A percentile compares a stretch with the other conserved stretches of the same genome.
phyloP scores from a whole-genome alignment of 2,888 invertebrate species.

The Clostera curtula region DNA sequence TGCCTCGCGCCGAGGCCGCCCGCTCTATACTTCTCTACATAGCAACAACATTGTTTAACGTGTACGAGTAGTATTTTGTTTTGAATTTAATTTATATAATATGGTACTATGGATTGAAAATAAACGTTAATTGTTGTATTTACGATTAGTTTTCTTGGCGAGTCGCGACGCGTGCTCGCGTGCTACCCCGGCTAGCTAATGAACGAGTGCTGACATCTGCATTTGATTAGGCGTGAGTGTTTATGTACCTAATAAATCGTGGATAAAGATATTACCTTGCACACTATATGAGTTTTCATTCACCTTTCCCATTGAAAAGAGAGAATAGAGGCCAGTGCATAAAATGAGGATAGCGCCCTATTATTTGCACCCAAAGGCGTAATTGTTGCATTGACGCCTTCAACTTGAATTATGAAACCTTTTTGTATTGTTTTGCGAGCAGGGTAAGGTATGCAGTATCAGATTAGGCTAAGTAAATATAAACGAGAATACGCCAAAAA shows the following conservation, averaged over 20 bases:
- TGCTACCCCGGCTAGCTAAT: slow-evolving; percentile 11
- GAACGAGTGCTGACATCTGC: too few species aligned
- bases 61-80: slow-evolving; percentile 62
- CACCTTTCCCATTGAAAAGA: slow-evolving; percentile 11
- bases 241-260: slow-evolving; percentile 52
- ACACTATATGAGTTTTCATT: slow-evolving; percentile 50
- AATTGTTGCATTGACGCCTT: too few species aligned
- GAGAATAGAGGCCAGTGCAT: too few species aligned
- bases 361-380: too few species aligned
- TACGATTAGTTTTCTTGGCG: slow-evolving; percentile 48
- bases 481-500: too few species aligned
- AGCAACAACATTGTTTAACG: slow-evolving; percentile 56
- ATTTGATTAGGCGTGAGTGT: too few species aligned
- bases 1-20: slow-evolving; percentile 17
- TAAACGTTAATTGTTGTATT: slow-evolving; percentile 72
- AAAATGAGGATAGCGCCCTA: too few species aligned
- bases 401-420: too few species aligned
- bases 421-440: too few species aligned
- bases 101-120: slow-evolving; percentile 72
- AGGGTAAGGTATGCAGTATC: too few species aligned
- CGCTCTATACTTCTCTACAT: slow-evolving; percentile 20
- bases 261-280: slow-evolving; percentile 54
- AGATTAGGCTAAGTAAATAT: too few species aligned
- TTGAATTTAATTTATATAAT: slow-evolving; percentile 58
- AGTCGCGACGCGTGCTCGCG: slow-evolving; percentile 10